Percentiles rank a stretch among this genome's conserved stretches.
These are phyloP conservation scores for Triplophysa rosa DNA, from an alignment of 2,113 vertebrate species.

Conservation along the genomic window DNA sequence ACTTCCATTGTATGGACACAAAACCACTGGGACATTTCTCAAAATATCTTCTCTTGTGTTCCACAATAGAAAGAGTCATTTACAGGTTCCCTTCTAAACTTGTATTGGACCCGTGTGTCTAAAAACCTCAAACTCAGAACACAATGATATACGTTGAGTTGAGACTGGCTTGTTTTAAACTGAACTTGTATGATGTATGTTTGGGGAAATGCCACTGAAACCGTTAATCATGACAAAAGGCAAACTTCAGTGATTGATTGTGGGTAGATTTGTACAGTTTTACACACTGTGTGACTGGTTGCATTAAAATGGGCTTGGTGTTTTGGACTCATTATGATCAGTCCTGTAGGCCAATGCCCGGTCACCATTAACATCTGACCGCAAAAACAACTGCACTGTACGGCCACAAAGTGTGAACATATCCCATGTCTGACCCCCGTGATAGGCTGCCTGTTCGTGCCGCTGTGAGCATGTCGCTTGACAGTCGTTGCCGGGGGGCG, in stretches of 20 bases:
- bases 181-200: too few relatives aligned
- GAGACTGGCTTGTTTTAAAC: too few relatives aligned
- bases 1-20: too few relatives aligned
- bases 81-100: too few relatives aligned
- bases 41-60: too few relatives aligned
- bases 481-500: conserved; percentile 87
- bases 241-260: neutral
- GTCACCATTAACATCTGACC: neutral
- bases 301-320: neutral
- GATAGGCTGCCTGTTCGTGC: conserved; percentile 79
- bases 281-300: neutral
- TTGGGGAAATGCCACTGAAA: neutral
- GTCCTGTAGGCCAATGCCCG: neutral
- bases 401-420: neutral
- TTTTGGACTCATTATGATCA: neutral
- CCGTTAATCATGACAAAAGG: neutral
- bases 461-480: conserved; percentile 74
- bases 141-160: too few relatives aligned
- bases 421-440: conserved; percentile 64
- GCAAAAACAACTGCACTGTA: neutral
- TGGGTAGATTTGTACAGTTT: neutral
- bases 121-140: too few relatives aligned
- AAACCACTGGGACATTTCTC: too few relatives aligned
- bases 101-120: too few relatives aligned
- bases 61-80: too few relatives aligned